Conservation (phyloP, 1,140 invertebrate species). For the Maconellicoccus hirsutus region DNA sequence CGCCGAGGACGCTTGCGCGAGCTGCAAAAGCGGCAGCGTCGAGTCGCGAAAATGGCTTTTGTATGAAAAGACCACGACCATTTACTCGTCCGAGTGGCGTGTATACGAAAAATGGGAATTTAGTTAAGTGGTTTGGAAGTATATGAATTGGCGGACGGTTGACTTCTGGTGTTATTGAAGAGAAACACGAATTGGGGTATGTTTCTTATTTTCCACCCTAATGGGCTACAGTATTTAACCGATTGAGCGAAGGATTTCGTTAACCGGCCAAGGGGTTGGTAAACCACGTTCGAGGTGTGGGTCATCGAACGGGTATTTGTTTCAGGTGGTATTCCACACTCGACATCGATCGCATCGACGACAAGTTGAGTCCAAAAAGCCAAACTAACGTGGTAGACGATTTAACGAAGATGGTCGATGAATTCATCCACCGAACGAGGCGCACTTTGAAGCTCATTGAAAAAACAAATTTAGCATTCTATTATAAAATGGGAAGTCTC, state of each 20-base stretch:
- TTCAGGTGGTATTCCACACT: no score
- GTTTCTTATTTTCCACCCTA: conserved; percentile 8
- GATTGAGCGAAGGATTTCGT: not conserved
- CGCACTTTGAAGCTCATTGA: not conserved
- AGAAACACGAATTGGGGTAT: conserved; percentile 1
- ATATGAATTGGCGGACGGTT: conserved; percentile 3
- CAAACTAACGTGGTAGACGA: no score
- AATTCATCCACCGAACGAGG: no score
- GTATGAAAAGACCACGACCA: no score
- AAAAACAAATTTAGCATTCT: conserved; percentile 1
- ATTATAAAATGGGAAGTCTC: conserved; percentile 2
- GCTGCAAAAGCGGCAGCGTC: no score
- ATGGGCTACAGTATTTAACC: conserved; percentile 7
- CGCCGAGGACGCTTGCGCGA: no score
- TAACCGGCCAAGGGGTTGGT: not conserved
- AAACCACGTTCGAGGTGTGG: not conserved
- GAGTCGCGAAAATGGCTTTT: no score
- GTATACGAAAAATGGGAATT: not conserved
- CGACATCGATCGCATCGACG: no score
- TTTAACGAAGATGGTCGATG: no score
- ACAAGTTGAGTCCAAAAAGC: no score
- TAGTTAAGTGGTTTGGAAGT: conserved; percentile 8
- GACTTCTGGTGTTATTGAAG: conserved; percentile 7
- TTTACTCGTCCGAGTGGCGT: not conserved
- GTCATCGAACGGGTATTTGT: no score